phyloP scores from a whole-genome alignment of 2,113 vertebrate genomes.

The Camarhynchus parvulus region DNA sequence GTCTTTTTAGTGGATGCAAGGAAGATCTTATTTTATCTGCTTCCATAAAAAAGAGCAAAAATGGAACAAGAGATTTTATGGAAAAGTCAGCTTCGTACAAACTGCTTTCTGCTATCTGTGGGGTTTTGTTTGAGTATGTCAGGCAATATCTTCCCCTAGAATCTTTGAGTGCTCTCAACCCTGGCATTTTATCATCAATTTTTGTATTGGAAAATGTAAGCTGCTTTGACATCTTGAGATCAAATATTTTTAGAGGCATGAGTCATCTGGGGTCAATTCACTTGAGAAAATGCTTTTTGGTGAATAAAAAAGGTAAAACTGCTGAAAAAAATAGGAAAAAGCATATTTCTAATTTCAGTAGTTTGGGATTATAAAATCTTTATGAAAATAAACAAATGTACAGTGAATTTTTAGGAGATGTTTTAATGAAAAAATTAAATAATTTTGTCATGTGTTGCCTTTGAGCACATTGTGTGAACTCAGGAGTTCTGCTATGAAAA shows the following conservation, averaged over 20 bases:
- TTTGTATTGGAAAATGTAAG: constrained; percentile 23
- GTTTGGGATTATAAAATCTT: background rate
- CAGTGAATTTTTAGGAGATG: background rate
- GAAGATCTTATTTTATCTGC: background rate
- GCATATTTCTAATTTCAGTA: background rate
- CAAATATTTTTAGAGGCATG: background rate
- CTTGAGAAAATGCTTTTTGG: background rate
- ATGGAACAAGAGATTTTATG: background rate
- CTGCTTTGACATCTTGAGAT: constrained; percentile 1
- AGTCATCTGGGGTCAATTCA: background rate
- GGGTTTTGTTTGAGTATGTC: background rate
- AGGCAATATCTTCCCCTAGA: background rate
- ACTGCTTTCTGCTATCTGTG: background rate
- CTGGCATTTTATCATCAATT: background rate
- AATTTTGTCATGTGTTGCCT: background rate
- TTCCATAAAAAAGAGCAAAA: background rate
- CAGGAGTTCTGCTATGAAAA: background rate
- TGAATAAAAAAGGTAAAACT: background rate
- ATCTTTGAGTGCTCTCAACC: background rate
- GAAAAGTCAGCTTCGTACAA: background rate
- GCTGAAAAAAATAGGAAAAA: background rate
- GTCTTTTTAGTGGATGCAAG: background rate
- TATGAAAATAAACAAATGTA: background rate
- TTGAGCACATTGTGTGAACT: background rate
- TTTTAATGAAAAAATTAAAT: background rate